Percentiles rank a stretch among this genome's conserved stretches.
Conservation (phyloP, 2,888 invertebrate genomes). For the Lithosia quadra region DNA sequence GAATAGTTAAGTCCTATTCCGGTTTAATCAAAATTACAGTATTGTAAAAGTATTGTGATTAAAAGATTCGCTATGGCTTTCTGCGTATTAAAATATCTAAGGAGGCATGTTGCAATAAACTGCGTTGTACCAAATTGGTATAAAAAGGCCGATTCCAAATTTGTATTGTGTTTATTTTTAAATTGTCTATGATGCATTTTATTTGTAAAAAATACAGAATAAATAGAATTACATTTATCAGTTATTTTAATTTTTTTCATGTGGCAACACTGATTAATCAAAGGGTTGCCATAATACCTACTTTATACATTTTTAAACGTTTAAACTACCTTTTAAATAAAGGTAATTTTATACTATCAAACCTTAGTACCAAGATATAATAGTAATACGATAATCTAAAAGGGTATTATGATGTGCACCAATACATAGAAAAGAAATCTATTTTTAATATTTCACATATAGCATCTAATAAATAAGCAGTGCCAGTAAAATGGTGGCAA, state of each 20-base stretch:
- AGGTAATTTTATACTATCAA: slow-evolving; percentile 47
- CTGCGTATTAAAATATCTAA: slow-evolving; percentile 5
- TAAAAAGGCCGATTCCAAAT: slow-evolving; percentile 41
- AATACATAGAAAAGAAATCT: slow-evolving; percentile 68
- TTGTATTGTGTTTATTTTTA: slow-evolving; percentile 46
- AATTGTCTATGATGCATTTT: slow-evolving; percentile 44
- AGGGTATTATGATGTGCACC: slow-evolving; percentile 72
- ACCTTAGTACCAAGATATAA: slow-evolving; percentile 64
- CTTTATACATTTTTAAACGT: slow-evolving; percentile 32
- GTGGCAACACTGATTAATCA: slow-evolving; percentile 30
- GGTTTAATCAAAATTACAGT: slow-evolving; percentile 47
- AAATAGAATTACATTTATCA: slow-evolving; percentile 26
- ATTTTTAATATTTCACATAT: slow-evolving; percentile 80
- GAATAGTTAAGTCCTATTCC: slow-evolving; percentile 57
- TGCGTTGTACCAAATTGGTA: slow-evolving; percentile 41
- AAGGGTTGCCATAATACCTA: slow-evolving; percentile 52
- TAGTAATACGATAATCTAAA: slow-evolving; percentile 63
- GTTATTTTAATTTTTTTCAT: slow-evolving; percentile 21
- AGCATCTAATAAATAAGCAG: slow-evolving; percentile 65
- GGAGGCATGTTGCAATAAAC: slow-evolving; percentile 10
- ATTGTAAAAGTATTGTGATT: slow-evolving; percentile 26
- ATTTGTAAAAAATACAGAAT: slow-evolving; percentile 30
- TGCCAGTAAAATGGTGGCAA: slow-evolving; percentile 72
- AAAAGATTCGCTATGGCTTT: slow-evolving; percentile 18
- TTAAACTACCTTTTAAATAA: slow-evolving; percentile 38